A percentile compares a stretch with the other conserved stretches of the same genome.
These are phyloP conservation scores for Prunella strophiata DNA, from an alignment of 2,797 vertebrate genomes.

Conservation along the genomic window DNA sequence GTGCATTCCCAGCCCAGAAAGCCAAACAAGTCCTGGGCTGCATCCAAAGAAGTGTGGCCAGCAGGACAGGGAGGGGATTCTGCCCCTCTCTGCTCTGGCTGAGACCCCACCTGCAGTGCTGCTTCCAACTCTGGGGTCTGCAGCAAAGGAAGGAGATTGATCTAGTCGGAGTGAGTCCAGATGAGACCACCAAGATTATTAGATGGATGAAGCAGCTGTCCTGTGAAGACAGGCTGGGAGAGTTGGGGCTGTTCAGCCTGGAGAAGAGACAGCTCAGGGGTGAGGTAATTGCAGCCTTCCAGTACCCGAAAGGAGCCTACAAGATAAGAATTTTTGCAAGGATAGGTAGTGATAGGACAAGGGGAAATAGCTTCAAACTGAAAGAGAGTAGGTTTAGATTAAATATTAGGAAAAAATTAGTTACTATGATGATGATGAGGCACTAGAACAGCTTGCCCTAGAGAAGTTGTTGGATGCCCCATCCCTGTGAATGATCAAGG, in stretches of 20 bases:
- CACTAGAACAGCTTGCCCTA: not conserved
- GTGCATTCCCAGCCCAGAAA: fast-evolving
- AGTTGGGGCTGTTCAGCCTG: not conserved
- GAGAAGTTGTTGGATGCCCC: not conserved
- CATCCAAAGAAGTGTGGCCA: fast-evolving
- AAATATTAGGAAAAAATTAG: not conserved
- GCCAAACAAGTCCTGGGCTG: fast-evolving
- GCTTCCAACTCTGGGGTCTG: not conserved
- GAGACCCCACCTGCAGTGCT: fast-evolving
- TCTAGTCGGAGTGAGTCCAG: not conserved
- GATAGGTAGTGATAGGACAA: not conserved
- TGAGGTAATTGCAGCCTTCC: not conserved
- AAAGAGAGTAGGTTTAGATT: not conserved
- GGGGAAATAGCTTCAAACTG: not conserved
- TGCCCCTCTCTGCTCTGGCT: not conserved
- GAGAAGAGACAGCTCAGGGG: fast-evolving
- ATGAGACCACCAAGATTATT: not conserved
- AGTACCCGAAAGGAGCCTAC: not conserved
- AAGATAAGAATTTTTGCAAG: not conserved
- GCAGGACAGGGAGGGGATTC: not conserved
- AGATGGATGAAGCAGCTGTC: not conserved
- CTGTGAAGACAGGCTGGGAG: not conserved
- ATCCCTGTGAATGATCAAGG: not conserved
- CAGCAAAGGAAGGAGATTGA: not conserved
- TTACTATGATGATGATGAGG: not conserved